Evolutionary conservation across 2,113 vertebrate genomes (phyloP).

Genomic region (Vicugna pacos): DNA sequence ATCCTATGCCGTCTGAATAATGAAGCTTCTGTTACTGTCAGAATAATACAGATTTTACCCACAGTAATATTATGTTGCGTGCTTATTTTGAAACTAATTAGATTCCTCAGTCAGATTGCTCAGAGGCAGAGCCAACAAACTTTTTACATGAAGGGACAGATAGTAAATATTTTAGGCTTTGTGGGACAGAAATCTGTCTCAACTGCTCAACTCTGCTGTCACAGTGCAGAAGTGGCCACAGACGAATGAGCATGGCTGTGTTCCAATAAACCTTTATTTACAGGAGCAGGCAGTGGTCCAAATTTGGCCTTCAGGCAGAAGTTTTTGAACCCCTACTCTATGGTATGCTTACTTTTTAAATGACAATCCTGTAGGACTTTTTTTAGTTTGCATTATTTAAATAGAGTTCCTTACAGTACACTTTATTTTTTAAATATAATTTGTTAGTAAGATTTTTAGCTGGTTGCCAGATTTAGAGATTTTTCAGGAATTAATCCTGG

Average conservation of each 20-base stretch:
- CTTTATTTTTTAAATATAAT: neutral
- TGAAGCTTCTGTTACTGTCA: neutral
- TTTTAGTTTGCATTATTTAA: conserved; percentile 5
- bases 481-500: neutral
- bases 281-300: neutral
- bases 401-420: neutral
- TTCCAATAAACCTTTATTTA: neutral
- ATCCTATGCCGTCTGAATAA: neutral
- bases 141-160: neutral
- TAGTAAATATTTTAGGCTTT: neutral
- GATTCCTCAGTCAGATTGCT: neutral
- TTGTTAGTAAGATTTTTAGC: neutral
- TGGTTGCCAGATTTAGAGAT: neutral
- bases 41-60: neutral
- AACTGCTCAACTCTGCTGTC: neutral
- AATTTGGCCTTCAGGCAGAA: neutral
- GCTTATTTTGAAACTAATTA: conserved; percentile 18
- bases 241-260: neutral
- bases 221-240: neutral
- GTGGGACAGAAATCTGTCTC: neutral
- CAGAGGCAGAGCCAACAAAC: neutral
- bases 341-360: neutral
- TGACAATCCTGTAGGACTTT: neutral
- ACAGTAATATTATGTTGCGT: neutral
- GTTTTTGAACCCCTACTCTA: neutral